A percentile compares a stretch with the other conserved stretches of the same genome.
Conservation (phyloP, 1,140 invertebrate genomes). For the Pinna nobilis region DNA sequence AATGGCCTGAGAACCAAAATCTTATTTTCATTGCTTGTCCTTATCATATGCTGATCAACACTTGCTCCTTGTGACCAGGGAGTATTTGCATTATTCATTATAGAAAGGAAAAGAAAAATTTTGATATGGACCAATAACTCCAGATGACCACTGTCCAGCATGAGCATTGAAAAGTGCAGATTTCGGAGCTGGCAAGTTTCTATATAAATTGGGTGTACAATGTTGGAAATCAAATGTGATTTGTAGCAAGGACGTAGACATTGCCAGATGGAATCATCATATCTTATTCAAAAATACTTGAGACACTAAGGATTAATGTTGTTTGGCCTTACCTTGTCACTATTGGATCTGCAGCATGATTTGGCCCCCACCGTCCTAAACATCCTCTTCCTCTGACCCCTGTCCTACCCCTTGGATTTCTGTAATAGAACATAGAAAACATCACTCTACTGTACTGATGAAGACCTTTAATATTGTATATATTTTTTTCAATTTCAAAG, state of each 20-base stretch:
- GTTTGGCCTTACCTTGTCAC: slow-evolving; percentile 68
- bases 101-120: too few species aligned
- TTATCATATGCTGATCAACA: too few species aligned
- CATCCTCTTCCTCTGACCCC: slow-evolving; percentile 78
- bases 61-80: too few species aligned
- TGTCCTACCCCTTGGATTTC: slow-evolving; percentile 91
- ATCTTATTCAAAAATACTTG: not conserved
- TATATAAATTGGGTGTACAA: too few species aligned
- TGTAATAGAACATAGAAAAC: slow-evolving; percentile 38
- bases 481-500: not conserved
- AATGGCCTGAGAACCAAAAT: too few species aligned
- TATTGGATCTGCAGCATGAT: slow-evolving; percentile 78
- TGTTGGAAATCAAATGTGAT: not conserved
- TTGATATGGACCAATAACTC: too few species aligned
- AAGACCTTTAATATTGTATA: not conserved
- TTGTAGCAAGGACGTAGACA: not conserved
- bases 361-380: slow-evolving; percentile 95
- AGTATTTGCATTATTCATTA: too few species aligned
- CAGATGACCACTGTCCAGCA: too few species aligned
- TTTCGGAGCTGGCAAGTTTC: too few species aligned
- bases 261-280: not conserved
- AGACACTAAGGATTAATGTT: too few species aligned
- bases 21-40: too few species aligned
- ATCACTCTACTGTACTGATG: not conserved
- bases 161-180: too few species aligned